These are phyloP conservation scores for Procambarus virginalis DNA, from an alignment of 1,140 invertebrate genomes.

Conservation along the genomic window DNA sequence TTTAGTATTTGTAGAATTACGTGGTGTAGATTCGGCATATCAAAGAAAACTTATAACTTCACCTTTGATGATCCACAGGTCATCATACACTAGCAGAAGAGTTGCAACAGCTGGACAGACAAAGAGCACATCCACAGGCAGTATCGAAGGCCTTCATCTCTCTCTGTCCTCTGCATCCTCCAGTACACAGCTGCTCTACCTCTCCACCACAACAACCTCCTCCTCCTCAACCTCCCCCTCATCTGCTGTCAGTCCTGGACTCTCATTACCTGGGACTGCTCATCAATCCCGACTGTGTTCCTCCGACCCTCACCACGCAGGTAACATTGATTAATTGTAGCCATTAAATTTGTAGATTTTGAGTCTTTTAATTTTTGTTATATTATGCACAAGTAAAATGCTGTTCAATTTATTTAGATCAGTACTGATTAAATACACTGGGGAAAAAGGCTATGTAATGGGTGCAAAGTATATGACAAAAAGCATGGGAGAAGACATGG, in stretches of 20 bases:
- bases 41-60: background rate
- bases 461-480: too few relatives aligned
- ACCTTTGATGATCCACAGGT: constrained; percentile 70
- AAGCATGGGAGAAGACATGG: too few relatives aligned
- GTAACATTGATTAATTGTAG: constrained; percentile 38
- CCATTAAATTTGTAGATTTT: background rate
- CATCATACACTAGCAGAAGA: constrained; percentile 72
- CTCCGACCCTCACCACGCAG: constrained; percentile 69
- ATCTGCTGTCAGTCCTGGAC: constrained; percentile 17
- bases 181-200: constrained; percentile 40
- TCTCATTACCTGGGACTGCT: constrained; percentile 22
- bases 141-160: constrained; percentile 43
- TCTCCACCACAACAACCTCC: background rate
- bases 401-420: too few relatives aligned
- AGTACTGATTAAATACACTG: too few relatives aligned
- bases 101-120: constrained; percentile 68
- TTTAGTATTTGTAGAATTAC: too few relatives aligned
- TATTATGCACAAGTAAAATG: too few relatives aligned
- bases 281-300: constrained; percentile 65
- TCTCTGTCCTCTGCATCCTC: constrained; percentile 61
- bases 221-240: constrained; percentile 26
- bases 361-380: background rate
- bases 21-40: too few relatives aligned
- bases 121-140: constrained; percentile 43
- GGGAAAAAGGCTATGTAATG: too few relatives aligned